Evolutionary conservation across 2,797 vertebrate species (phyloP), one percentile per base, ranked within the genome.

Genomic region (Diglossa cyanea): DNA sequence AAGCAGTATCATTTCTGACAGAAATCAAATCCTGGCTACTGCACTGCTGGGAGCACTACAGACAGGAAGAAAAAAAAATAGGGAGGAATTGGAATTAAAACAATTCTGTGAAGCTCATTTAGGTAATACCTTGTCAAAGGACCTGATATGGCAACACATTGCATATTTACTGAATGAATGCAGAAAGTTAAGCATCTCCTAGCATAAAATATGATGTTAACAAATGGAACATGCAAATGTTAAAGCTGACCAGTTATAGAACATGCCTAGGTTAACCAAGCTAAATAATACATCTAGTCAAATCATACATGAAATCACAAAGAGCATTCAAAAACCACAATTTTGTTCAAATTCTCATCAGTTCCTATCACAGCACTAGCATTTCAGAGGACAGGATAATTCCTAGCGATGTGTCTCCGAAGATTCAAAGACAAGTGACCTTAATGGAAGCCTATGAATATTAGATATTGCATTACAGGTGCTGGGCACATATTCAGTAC

Each of bases 1-100:
- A 95, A 97, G 91, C 93, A 95, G 92, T 95, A 97, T 96, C 66
- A 81, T 95, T 97, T 97, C 95, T 97, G 96, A 96, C 95, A 97
- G 95, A 97, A 97, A 97, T 97, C 89, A 96, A 96, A 97, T 96
- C 94, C 92, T 90, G 50, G 68, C 93, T 95, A 96, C 77, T 86
- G 81, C 93, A 94, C 86, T 91, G 93, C 91, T 96, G 93, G 96
- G 92, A 96, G 79, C 91, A 86, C 67, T 94, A 94, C 75, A 95
- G 93, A 83, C 78, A 88, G 92, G 68, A 74, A 72, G 31, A 11
- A 35, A 53, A 35, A 72, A 33, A 63, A 61, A 71, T 2, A 51
- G 13, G n/a, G 60, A 94, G 60, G 53, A 85, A 95, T 6, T 58
- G 45, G 75, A 94, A 96, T 96, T 88, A 72, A 88, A 95, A 91